Base-by-base conservation (phyloP, 1,140 invertebrate genomes). In the Ips typographus region DNA sequence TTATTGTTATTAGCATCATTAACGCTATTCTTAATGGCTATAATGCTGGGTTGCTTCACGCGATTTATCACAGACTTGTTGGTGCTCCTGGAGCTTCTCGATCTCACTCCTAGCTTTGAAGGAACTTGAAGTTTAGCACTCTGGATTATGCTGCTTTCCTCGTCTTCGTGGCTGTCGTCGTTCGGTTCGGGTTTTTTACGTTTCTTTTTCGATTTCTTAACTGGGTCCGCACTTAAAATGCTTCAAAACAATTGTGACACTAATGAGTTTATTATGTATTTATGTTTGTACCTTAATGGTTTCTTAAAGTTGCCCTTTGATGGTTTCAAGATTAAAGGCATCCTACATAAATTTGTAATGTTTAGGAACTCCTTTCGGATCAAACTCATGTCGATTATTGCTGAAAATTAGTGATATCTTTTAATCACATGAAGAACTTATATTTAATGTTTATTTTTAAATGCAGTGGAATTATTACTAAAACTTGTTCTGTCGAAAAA, bases 361-460 rank as follows among this genome's bases (percentile, higher is more conserved):
- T 79, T 76, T 3, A 85, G 73, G n/a, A 85, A 80, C 58, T 85
- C 84, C 72, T 86, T 85, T 62, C 82, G 81, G 40, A 87, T 75
- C n/a, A 85, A 72, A 1, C 86, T 85, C 86, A 88, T 87, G 72
- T 88, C 87, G 22, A 88, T 79, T 73, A 86, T 84, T 7, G 37
- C 68, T 70, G 53, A 42, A 70, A 70, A 39, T n/a, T 43, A 65
- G 22, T 22, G 22, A 22, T 22, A 22, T 22, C 22, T 22, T 22
- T 22, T 22, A 22, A 22, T 22, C 22, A 22, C 22, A 22, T 22
- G 22, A 22, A 22, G 22, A 22, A 22, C 22, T 22, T 22, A 22
- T 22, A 22, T 22, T 22, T 22, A 22, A 22, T 22, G 22, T 22
- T 22, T 22, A 22, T 22, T 22, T 22, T 22, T 22, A 22, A 22